phyloP scores from a whole-genome alignment of 2,888 invertebrate genomes.

The Clistopyga incitator region DNA sequence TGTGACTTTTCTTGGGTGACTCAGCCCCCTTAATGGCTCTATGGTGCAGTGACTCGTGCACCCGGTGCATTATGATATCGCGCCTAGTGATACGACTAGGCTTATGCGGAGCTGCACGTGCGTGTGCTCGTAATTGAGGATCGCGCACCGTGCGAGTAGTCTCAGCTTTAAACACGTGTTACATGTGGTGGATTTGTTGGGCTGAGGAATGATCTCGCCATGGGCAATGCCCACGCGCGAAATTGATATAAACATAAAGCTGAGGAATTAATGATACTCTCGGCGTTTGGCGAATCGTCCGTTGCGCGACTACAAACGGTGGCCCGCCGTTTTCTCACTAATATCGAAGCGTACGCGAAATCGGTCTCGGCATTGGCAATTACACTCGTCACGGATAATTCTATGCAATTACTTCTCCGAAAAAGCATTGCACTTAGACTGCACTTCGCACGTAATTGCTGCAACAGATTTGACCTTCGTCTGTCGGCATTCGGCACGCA shows the following conservation, averaged over 20 bases:
- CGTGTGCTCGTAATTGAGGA: constrained; percentile 50
- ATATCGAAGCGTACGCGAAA: constrained; percentile 22
- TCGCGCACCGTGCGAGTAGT: not conserved
- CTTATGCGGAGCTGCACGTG: constrained; percentile 39
- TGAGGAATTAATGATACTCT: constrained; percentile 40
- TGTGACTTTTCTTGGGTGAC: too few species aligned
- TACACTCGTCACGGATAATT: constrained; percentile 45
- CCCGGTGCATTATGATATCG: not conserved
- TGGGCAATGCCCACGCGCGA: constrained; percentile 58
- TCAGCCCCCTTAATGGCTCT: not conserved
- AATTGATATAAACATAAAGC: constrained; percentile 63
- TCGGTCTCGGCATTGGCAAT: constrained; percentile 38
- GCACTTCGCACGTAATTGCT: constrained; percentile 28
- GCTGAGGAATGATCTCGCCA: constrained; percentile 46
- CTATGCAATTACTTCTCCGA: constrained; percentile 23
- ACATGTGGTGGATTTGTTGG: not conserved
- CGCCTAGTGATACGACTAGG: not conserved
- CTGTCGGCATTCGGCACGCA: constrained; percentile 23
- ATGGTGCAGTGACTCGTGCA: not conserved
- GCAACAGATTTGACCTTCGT: constrained; percentile 25
- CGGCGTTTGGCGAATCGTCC: constrained; percentile 31
- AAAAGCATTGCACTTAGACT: constrained; percentile 31
- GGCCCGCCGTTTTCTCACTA: not conserved
- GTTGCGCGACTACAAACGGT: too few species aligned
- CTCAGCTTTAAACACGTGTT: constrained; percentile 20